Conservation (phyloP, 2,888 invertebrate species). For the Nemotelus nigrinus region DNA sequence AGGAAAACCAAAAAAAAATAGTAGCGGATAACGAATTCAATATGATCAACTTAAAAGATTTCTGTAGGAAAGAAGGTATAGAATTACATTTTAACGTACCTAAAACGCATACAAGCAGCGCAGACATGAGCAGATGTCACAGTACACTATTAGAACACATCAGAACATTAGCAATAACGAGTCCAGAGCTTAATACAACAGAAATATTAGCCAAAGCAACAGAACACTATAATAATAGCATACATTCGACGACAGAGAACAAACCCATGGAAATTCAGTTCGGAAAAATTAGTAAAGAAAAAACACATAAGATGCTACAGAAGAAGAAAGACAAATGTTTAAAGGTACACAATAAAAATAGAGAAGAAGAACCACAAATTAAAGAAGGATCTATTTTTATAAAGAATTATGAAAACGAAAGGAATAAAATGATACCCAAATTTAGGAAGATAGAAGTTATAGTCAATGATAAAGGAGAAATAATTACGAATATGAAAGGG, state of each 20-base stretch:
- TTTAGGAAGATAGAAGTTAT: too few species aligned
- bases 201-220: conserved; percentile 10
- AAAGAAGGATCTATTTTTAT: too few species aligned
- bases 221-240: conserved; percentile 16
- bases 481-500: too few species aligned
- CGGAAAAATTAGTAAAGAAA: too few species aligned
- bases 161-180: too few species aligned
- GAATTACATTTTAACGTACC: background rate
- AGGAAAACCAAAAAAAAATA: conserved; percentile 7
- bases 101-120: conserved; percentile 6
- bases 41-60: too few species aligned
- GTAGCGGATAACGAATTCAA: conserved; percentile 18
- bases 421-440: too few species aligned
- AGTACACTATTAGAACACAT: too few species aligned
- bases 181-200: background rate
- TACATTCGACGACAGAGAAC: background rate
- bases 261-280: background rate
- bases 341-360: background rate
- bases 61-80: too few species aligned
- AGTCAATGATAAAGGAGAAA: too few species aligned
- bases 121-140: conserved; percentile 6
- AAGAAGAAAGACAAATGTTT: background rate
- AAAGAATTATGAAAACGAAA: background rate
- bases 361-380: too few species aligned
- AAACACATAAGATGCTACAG: too few species aligned